Evolutionary conservation across 2,888 invertebrate species (phyloP), one percentile per base, ranked within the genome.

Genomic region (Apodemia mormo): DNA sequence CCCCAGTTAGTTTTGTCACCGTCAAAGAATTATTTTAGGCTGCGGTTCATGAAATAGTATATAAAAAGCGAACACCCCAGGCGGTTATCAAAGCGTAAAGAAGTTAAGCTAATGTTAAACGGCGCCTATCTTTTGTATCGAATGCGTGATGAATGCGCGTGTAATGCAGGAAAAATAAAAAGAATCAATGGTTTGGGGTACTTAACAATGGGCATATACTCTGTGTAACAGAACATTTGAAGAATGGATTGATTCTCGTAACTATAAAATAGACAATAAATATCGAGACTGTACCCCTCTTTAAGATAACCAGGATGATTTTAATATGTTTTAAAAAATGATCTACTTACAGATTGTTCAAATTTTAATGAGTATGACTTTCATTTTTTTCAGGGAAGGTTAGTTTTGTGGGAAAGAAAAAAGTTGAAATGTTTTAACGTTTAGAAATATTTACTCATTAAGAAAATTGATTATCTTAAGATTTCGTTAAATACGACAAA

Each of bases 31-130:
- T 85, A 85, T 83, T 84, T 82, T 85, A 82, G 78, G 73, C 84
- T 85, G 81, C 84, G 82, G 76, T 73, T 72, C 71, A 73, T 69
- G 76, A 72, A 74, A 78, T 76, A 73, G 73, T 77, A 72, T 76
- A 79, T 79, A 84, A 83, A 85, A 81, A 75, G 73, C 72, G 68
- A 76, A 76, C 85, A 80, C 88, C 86, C 86, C 83, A 82, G 82
- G 82, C 81, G 80, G 82, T 81, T 86, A 92, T 92, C 85, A 92
- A 92, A 92, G 85, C 92, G 92, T 92, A 90, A 92, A 91, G 91
- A 92, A 92, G 92, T 92, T 91, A 91, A 90, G 87, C 88, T 89
- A 91, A 92, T 91, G 90, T 90, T 88, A 89, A 90, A 88, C 85
- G 91, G 90, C 88, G 91, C 90, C 88, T 87, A 90, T 90, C 92